Conservation (phyloP, 2,888 invertebrate genomes). For the Tethea ocularis region DNA sequence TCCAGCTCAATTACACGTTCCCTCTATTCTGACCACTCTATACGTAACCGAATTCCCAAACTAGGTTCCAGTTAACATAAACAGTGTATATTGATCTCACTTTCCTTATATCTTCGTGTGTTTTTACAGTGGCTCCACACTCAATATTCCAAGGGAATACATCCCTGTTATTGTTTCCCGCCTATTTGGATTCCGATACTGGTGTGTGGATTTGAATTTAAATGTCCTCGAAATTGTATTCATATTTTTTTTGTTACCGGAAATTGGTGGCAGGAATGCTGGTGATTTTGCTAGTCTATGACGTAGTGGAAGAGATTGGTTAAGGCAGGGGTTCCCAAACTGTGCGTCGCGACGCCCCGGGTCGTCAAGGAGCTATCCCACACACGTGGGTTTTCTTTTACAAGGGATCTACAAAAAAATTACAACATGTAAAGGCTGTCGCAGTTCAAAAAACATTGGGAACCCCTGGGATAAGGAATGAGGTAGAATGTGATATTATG, state of each 20-base stretch:
- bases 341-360: too few species aligned
- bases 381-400: too few species aligned
- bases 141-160: conserved; percentile 29
- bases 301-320: too few species aligned
- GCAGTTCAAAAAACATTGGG: too few species aligned
- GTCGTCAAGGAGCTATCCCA: too few species aligned
- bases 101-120: conserved; percentile 37
- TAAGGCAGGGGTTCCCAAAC: too few species aligned
- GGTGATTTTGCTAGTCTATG: too few species aligned
- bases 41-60: conserved; percentile 4
- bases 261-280: neutral
- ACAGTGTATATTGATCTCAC: conserved; percentile 34
- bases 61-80: conserved; percentile 30
- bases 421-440: too few species aligned
- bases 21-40: too few species aligned
- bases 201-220: conserved; percentile 28
- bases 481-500: too few species aligned
- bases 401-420: too few species aligned
- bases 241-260: neutral
- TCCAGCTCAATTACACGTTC: neutral
- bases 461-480: too few species aligned
- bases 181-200: conserved; percentile 27
- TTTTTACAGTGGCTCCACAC: conserved; percentile 32
- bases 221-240: conserved; percentile 27
- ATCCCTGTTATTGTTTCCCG: conserved; percentile 38